These are phyloP conservation scores for Amiota mariae DNA, from an alignment of 2,888 invertebrate species.

Conservation along the genomic window DNA sequence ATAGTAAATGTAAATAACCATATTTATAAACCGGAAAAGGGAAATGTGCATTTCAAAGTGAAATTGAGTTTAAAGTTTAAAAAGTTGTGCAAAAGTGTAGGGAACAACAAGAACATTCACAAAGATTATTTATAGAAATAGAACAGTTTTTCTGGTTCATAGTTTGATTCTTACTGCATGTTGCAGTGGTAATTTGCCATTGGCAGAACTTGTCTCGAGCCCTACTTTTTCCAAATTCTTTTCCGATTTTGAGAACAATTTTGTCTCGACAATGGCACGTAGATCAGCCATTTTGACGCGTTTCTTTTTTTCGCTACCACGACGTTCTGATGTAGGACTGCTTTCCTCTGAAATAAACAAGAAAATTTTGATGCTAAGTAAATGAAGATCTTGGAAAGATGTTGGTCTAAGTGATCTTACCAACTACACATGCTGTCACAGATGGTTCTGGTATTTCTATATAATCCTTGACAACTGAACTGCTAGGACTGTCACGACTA, in stretches of 20 bases:
- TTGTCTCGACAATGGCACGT: conserved; percentile 92
- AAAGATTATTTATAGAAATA: neutral
- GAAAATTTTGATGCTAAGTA: neutral
- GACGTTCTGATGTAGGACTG: conserved; percentile 73
- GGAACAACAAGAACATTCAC: neutral
- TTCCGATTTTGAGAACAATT: conserved; percentile 91
- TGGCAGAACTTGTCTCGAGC: conserved; percentile 76
- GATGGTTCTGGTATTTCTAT: conserved; percentile 85
- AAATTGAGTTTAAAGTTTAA: too few relatives aligned
- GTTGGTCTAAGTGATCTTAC: conserved; percentile 47
- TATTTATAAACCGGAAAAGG: conserved; percentile 17
- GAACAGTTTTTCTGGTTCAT: conserved; percentile 24
- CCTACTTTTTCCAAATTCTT: conserved; percentile 92
- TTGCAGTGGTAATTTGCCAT: conserved; percentile 77
- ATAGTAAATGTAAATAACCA: conserved; percentile 41
- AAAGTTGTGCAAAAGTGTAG: too few relatives aligned
- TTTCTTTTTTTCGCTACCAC: conserved; percentile 88
- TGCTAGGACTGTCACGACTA: conserved; percentile 73
- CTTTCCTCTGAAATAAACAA: conserved; percentile 60
- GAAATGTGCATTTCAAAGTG: conserved; percentile 28
- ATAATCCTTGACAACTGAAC: conserved; percentile 79
- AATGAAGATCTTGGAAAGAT: neutral
- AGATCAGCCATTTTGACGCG: conserved; percentile 94
- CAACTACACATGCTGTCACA: conserved; percentile 72
- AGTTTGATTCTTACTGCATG: conserved; percentile 77